phyloP scores from a whole-genome alignment of 1,140 invertebrate genomes.

The Phortica variegata region DNA sequence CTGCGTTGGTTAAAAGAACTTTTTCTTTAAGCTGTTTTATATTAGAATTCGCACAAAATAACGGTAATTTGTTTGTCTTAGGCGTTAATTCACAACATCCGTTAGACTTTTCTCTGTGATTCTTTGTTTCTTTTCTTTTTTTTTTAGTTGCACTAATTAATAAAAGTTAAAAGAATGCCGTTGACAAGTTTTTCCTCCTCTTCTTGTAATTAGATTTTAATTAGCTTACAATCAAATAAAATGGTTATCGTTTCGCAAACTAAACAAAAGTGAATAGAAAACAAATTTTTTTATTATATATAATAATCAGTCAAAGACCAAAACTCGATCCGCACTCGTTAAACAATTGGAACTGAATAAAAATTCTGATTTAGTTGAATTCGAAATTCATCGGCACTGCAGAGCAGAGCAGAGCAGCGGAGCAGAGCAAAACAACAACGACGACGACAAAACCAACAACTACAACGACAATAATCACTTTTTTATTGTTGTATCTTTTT shows the following conservation, averaged over 20 bases:
- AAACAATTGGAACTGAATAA: conserved; percentile 57
- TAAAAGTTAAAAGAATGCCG: too few relatives aligned
- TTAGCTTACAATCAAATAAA: too few relatives aligned
- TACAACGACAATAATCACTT: conserved; percentile 22
- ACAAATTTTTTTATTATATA: too few relatives aligned
- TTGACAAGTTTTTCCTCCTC: too few relatives aligned
- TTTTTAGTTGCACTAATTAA: neutral
- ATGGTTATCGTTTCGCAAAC: too few relatives aligned
- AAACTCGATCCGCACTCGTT: conserved; percentile 51
- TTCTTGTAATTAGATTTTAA: too few relatives aligned
- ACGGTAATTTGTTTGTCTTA: conserved; percentile 25
- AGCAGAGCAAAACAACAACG: conserved; percentile 19
- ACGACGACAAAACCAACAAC: too few relatives aligned
- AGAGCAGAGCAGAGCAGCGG: conserved; percentile 24
- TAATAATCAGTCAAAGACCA: too few relatives aligned
- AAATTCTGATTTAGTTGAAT: conserved; percentile 57
- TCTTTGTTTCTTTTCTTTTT: neutral
- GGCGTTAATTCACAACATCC: conserved; percentile 23
- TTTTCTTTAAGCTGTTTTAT: too few relatives aligned
- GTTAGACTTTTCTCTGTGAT: conserved; percentile 26
- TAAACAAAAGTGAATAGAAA: neutral
- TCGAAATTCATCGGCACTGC: conserved; percentile 54
- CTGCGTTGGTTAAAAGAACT: too few relatives aligned
- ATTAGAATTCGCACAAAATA: too few relatives aligned
- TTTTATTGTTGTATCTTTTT: conserved; percentile 25